phyloP scores from a whole-genome alignment of 1,140 invertebrate species.

The Heliconius hewitsoni region DNA sequence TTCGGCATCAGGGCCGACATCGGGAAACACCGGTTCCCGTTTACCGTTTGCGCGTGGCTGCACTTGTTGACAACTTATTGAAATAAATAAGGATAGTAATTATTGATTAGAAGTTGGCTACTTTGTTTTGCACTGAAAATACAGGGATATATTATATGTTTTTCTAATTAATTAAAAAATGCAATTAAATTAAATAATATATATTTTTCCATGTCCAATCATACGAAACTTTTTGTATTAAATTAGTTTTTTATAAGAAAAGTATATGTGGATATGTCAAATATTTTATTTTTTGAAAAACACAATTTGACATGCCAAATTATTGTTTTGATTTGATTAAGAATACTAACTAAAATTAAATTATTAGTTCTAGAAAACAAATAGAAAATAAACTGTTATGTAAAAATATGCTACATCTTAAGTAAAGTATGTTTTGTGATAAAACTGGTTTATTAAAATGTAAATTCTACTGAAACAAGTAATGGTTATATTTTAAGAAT shows the following conservation, averaged over 20 bases:
- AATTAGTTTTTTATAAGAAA: background rate
- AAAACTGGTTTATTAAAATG: background rate
- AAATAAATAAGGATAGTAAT: no score
- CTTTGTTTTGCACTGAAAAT: no score
- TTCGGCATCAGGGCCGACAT: no score
- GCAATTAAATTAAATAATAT: no score
- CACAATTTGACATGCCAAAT: background rate
- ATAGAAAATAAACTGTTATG: background rate
- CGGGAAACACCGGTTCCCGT: no score
- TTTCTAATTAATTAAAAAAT: no score
- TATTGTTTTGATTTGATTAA: constrained; percentile 5
- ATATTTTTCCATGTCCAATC: background rate
- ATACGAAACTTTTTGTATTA: background rate
- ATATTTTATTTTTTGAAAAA: background rate
- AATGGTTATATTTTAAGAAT: background rate
- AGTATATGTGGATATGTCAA: background rate
- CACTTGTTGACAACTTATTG: no score
- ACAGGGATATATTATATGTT: no score
- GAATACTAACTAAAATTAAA: background rate
- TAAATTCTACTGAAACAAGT: background rate
- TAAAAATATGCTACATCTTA: background rate
- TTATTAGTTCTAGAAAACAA: background rate
- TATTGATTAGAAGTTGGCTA: no score
- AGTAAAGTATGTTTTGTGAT: background rate
- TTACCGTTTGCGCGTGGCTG: no score